Evolutionary conservation across 1,140 invertebrate species (phyloP).

Genomic region (Drosophila malerkotliana): DNA sequence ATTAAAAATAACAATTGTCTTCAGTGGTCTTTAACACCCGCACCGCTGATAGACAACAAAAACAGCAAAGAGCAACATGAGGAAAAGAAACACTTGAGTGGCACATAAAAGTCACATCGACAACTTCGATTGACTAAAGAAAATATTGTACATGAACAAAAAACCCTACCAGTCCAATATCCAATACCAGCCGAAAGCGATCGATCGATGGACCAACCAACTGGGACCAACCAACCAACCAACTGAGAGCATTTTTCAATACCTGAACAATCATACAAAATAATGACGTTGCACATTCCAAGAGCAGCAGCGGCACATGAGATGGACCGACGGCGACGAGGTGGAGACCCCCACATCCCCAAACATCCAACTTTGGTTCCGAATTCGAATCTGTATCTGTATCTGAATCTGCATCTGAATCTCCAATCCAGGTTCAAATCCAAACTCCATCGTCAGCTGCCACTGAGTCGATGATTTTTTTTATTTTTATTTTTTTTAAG

Average conservation of each 20-base stretch:
- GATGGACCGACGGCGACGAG: constrained; percentile 17
- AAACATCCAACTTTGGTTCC: constrained; percentile 5
- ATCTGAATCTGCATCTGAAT: neutral
- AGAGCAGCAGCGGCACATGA: constrained; percentile 36
- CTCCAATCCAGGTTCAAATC: constrained; percentile 6
- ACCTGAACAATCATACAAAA: constrained; percentile 80
- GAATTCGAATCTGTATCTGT: constrained; percentile 1
- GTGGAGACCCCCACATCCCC: constrained; percentile 10
- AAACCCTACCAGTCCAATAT: no score
- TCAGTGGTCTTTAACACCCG: constrained; percentile 82
- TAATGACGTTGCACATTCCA: constrained; percentile 81
- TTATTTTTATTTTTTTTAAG: constrained; percentile 4
- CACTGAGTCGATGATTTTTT: constrained; percentile 34
- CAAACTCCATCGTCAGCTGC: constrained; percentile 45
- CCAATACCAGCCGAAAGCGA: constrained; percentile 9
- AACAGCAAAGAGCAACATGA: constrained; percentile 43
- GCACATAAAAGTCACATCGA: constrained; percentile 82
- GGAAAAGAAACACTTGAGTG: constrained; percentile 69
- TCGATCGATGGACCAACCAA: constrained; percentile 43
- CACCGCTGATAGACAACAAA: constrained; percentile 78
- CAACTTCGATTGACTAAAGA: constrained; percentile 82
- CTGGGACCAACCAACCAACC: constrained; percentile 4
- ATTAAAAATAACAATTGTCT: constrained; percentile 83
- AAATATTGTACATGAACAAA: constrained; percentile 71
- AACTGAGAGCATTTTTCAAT: constrained; percentile 63